Conservation (phyloP, 2,113 vertebrate genomes). For the Hiodon alosoides region DNA sequence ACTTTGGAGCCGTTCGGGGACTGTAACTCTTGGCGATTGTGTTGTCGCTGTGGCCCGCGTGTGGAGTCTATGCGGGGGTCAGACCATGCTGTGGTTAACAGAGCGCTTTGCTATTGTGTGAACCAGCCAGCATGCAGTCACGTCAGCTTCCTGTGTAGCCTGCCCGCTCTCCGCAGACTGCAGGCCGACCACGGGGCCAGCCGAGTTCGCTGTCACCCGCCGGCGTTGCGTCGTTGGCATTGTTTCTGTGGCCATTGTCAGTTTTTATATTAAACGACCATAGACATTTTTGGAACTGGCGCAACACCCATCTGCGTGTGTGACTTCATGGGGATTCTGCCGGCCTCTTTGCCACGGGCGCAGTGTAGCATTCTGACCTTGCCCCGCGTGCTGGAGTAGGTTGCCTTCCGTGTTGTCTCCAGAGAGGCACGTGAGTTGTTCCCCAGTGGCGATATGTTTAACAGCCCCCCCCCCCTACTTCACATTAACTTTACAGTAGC, state of each 20-base stretch:
- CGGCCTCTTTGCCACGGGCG: not conserved
- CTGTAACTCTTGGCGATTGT: too few species aligned
- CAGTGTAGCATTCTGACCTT: constrained; percentile 1
- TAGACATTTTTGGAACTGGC: constrained; percentile 25
- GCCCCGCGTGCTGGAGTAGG: constrained; percentile 1
- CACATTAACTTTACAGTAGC: not conserved
- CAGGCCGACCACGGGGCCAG: not conserved
- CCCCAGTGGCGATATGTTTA: constrained; percentile 10
- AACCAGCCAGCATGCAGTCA: not conserved
- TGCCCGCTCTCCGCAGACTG: not conserved
- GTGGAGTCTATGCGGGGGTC: too few species aligned
- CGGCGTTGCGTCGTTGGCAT: constrained; percentile 5
- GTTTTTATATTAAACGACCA: constrained; percentile 9
- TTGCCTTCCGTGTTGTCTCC: not conserved
- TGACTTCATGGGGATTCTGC: not conserved
- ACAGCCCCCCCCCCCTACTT: not conserved
- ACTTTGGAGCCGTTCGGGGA: too few species aligned
- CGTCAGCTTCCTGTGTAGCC: not conserved
- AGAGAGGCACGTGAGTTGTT: not conserved
- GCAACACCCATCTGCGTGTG: constrained; percentile 4
- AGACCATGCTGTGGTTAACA: not conserved
- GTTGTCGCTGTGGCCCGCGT: too few species aligned
- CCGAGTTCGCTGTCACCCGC: constrained; percentile 3
- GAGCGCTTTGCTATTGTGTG: not conserved
- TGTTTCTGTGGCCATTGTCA: constrained; percentile 7